Conservation (phyloP, 2,113 vertebrate species). For the Sinosuthora webbiana region DNA sequence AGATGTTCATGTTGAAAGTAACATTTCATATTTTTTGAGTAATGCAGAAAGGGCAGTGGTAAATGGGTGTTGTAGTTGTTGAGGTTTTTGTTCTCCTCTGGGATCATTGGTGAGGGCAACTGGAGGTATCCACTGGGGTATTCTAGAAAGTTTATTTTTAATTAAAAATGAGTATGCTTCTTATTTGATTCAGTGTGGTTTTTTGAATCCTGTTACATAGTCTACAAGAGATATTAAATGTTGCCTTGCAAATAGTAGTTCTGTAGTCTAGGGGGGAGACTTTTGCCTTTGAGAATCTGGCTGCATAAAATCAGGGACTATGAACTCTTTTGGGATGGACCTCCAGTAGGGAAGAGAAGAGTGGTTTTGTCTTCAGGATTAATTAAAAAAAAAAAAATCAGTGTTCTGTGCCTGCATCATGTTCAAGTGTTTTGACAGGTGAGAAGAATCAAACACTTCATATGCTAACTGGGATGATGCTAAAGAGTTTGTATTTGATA, state of each 20-base stretch:
- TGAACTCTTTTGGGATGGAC: background rate
- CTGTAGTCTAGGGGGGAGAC: background rate
- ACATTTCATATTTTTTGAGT: background rate
- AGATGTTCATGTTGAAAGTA: background rate
- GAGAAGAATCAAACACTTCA: background rate
- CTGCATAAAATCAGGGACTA: background rate
- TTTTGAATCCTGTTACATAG: background rate
- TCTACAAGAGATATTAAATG: background rate
- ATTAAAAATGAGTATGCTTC: background rate
- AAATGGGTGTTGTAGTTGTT: background rate
- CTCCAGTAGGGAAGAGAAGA: background rate
- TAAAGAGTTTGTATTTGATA: background rate
- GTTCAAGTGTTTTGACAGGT: background rate
- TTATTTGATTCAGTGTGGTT: background rate
- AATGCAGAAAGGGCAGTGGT: background rate
- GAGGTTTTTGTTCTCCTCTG: background rate
- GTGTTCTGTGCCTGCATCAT: background rate
- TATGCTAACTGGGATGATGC: background rate
- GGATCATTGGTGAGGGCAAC: background rate
- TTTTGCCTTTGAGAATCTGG: background rate
- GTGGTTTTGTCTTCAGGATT: background rate
- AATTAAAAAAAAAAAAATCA: background rate
- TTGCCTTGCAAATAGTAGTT: background rate
- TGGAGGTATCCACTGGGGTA: background rate
- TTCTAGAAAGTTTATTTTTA: background rate